Conservation (phyloP, 2,797 vertebrate genomes). For the Parauchenoglanis punctatus region DNA sequence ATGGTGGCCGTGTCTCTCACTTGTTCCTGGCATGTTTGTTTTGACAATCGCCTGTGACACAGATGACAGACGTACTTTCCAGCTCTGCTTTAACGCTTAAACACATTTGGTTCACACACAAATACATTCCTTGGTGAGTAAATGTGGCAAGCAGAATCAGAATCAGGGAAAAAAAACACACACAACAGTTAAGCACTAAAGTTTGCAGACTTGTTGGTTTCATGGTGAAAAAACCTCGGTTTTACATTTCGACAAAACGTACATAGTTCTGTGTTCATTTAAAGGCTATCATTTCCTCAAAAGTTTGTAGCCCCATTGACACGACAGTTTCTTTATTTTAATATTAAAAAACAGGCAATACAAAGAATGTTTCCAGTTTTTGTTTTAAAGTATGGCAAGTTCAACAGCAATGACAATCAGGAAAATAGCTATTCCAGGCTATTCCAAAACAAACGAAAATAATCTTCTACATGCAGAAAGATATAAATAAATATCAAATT, state of each 20-base stretch:
- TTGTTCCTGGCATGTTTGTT: constrained; percentile 76
- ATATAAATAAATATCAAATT: not conserved
- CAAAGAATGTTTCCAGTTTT: not conserved
- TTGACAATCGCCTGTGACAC: constrained; percentile 75
- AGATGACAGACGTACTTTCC: constrained; percentile 60
- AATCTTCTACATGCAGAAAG: not conserved
- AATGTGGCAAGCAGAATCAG: constrained; percentile 63
- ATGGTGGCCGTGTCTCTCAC: constrained; percentile 68
- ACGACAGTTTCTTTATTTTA: not conserved
- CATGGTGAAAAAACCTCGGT: not conserved
- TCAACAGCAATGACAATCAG: not conserved
- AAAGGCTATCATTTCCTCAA: not conserved
- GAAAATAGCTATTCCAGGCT: not conserved
- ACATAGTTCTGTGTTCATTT: not conserved
- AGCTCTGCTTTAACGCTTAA: constrained; percentile 67
- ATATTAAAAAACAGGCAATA: not conserved
- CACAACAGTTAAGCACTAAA: constrained; percentile 40
- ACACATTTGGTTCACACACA: constrained; percentile 68
- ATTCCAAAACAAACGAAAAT: not conserved
- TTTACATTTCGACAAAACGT: not conserved
- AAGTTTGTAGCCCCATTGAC: not conserved
- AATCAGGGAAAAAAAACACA: constrained; percentile 31
- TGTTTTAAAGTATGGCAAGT: not conserved
- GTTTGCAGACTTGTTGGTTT: not conserved
- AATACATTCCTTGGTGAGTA: constrained; percentile 70